Base-by-base conservation (phyloP, 2,113 vertebrate species). In the Sebastes fasciatus region DNA sequence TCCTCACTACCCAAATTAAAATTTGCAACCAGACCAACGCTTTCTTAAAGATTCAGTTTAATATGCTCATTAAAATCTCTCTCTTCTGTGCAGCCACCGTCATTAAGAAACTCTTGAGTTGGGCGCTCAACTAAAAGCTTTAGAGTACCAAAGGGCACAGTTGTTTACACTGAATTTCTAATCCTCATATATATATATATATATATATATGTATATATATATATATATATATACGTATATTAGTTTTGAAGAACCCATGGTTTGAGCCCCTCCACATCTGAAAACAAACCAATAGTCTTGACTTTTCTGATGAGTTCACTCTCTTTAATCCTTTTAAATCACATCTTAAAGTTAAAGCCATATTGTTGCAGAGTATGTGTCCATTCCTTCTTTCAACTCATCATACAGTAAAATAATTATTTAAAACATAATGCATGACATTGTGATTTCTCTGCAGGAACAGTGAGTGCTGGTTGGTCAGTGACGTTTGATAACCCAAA, bases 401-500 rank as follows among this genome's bases (percentile, higher is more conserved):
- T 4, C 8, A 14, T 43, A 69, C 1, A 58, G 2, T 26, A 68
- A 26, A 19, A 6, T 26, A 34, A 34, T 34, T 42, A 16, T 55
- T 42, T 4, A 17, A 14, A 48, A 73, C 21, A 43, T 1, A 7
- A 62, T 17, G 3, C 2, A 21, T 54, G 2, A 45, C 0, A 1
- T 74, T 1, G 4, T 64, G 55, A 54, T 65, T 62, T 79, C 23
- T 82, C 26, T 77, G 54, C 79, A 86, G 85, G 60, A 57, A 9
- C 65, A 46, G 49, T 8, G 19, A 34, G 34, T 5, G 34, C 58
- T 46, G 16, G 1, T 26, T 2, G 3, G 73, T 51, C n/a, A 1
- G 81, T 90, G 52, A 85, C 80, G 1, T 88, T 82, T 77, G 87
- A 83, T 79, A 77, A 87, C 19, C 42, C 2, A 52, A 3, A 81